Percentiles rank a stretch among this genome's conserved stretches.
Evolutionary conservation across 1,140 invertebrate genomes (phyloP).

Genomic region (Tribolium castaneum): DNA sequence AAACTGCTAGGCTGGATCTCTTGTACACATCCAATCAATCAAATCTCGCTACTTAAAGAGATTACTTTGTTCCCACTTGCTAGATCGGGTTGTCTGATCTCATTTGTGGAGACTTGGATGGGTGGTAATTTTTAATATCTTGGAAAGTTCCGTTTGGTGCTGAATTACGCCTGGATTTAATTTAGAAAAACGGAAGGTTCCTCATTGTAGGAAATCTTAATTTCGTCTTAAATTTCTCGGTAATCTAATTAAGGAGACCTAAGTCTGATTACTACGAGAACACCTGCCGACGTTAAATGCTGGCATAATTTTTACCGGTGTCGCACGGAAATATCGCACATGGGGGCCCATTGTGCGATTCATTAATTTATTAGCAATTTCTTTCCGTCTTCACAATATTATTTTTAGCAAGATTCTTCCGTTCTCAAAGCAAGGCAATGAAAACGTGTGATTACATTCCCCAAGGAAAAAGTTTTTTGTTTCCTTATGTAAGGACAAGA

Average conservation of each 20-base stretch:
- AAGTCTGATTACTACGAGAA: conserved; percentile 12
- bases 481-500: too few relatives aligned
- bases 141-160: conserved; percentile 2
- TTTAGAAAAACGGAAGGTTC: conserved; percentile 23
- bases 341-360: neutral
- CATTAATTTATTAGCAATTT: neutral
- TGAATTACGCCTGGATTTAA: neutral
- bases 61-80: conserved; percentile 23
- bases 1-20: neutral
- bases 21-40: conserved; percentile 22
- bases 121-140: conserved; percentile 6
- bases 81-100: conserved; percentile 14
- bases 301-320: neutral
- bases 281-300: conserved; percentile 7
- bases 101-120: neutral
- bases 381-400: too few relatives aligned
- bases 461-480: too few relatives aligned
- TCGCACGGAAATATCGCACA: neutral
- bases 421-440: too few relatives aligned
- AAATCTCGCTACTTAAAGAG: conserved; percentile 30
- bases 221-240: neutral
- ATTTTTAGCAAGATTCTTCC: too few relatives aligned
- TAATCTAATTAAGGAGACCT: conserved; percentile 7
- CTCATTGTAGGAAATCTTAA: conserved; percentile 10
- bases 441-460: too few relatives aligned